These are phyloP conservation scores for Balearica regulorum DNA, from an alignment of 2,797 vertebrate genomes.

Conservation along the genomic window DNA sequence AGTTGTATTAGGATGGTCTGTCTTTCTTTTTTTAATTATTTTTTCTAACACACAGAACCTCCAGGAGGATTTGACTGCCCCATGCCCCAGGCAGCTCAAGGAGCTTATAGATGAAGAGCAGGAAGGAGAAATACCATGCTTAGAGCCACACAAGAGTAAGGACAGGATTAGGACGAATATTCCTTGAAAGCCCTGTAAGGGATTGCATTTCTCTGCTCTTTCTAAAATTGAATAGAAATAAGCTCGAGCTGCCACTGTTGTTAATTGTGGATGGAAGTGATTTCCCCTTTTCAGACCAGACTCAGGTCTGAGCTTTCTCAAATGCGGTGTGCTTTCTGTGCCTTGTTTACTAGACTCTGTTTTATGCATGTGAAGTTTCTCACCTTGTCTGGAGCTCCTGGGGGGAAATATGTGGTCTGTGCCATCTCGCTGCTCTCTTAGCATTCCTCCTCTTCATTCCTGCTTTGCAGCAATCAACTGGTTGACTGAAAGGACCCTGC, in stretches of 20 bases:
- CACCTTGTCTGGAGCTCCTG: not conserved
- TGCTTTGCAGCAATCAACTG: not conserved
- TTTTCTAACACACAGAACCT: not conserved
- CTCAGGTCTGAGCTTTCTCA: not conserved
- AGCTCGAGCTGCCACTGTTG: not conserved
- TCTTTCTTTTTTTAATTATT: not conserved
- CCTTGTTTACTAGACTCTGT: not conserved
- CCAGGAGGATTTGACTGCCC: not conserved
- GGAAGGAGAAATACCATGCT: not conserved
- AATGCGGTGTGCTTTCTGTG: not conserved
- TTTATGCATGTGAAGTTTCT: not conserved
- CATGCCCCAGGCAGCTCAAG: not conserved
- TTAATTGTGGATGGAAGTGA: not conserved
- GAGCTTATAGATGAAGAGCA: not conserved
- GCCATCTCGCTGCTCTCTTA: not conserved
- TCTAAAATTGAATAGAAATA: not conserved
- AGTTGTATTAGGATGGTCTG: not conserved
- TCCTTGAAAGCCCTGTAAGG: not conserved
- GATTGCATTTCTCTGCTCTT: not conserved
- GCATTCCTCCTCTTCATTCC: not conserved
- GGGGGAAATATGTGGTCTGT: accelerated
- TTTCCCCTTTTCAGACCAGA: not conserved
- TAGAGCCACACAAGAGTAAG: not conserved
- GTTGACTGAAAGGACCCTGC: not conserved
- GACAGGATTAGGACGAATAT: not conserved